These are phyloP conservation scores for Anguilla obscura DNA, from an alignment of 2,797 vertebrate species.

Conservation along the genomic window DNA sequence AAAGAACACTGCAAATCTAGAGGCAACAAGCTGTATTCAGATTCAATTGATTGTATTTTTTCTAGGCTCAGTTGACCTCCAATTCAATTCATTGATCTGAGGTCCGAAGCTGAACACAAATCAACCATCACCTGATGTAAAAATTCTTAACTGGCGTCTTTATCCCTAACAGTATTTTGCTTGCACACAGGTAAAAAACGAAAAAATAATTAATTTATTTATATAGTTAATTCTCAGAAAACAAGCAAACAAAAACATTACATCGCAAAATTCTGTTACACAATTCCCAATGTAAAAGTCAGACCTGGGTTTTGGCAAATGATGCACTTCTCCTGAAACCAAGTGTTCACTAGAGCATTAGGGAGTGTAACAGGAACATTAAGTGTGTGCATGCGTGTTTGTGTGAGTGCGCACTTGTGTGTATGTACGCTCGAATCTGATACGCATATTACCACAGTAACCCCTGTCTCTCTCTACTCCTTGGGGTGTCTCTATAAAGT, in stretches of 20 bases:
- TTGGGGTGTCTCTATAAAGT: conserved; percentile 51
- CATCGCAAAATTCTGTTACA: neutral
- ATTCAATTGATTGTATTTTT: neutral
- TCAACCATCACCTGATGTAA: neutral
- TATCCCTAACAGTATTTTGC: neutral
- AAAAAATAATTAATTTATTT: too few species aligned
- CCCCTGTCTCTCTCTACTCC: conserved; percentile 42
- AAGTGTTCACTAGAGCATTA: neutral
- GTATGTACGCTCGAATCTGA: neutral
- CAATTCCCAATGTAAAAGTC: neutral
- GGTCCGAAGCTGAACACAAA: neutral
- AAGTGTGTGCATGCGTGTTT: conserved; percentile 27
- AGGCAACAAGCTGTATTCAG: neutral
- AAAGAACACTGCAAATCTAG: neutral
- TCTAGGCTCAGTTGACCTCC: neutral
- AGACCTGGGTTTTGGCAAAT: neutral
- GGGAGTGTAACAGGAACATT: neutral
- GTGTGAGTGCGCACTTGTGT: conserved; percentile 11
- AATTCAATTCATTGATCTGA: neutral
- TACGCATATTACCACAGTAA: conserved; percentile 42
- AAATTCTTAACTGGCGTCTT: neutral
- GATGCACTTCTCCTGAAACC: neutral
- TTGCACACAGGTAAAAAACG: neutral
- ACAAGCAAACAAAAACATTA: neutral
- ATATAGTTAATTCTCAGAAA: neutral